These are phyloP conservation scores for Prolemur simus DNA, from an alignment of 2,113 vertebrate species.

Conservation along the genomic window DNA sequence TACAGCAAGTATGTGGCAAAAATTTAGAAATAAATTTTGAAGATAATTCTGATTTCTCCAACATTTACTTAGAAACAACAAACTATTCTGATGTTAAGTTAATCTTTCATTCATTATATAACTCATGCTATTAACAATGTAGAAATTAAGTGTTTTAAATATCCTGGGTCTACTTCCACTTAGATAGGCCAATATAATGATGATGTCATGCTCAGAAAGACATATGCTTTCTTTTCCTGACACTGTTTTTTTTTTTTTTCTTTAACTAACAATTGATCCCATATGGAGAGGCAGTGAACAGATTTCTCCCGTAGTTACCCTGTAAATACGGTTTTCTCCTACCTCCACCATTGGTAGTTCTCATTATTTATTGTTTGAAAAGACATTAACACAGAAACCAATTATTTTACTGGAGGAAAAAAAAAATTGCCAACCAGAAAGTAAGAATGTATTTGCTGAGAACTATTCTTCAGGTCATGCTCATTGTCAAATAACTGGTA, in stretches of 20 bases:
- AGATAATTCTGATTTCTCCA: not conserved
- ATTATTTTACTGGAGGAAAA: conserved; percentile 46
- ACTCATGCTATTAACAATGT: not conserved
- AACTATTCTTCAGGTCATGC: not conserved
- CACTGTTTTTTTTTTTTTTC: not conserved
- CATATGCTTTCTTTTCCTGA: not conserved
- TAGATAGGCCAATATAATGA: not conserved
- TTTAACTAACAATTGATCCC: not conserved
- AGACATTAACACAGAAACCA: conserved; percentile 43
- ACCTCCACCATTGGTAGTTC: not conserved
- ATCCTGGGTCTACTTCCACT: not conserved
- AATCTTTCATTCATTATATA: not conserved
- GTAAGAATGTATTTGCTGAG: conserved; percentile 11
- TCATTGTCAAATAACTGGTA: conserved; percentile 20
- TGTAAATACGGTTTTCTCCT: not conserved
- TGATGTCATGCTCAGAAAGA: not conserved
- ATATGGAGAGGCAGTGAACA: not conserved
- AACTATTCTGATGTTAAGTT: not conserved
- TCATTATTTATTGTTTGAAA: conserved; percentile 43
- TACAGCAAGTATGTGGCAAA: not conserved
- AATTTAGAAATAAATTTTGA: not conserved
- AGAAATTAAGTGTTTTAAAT: not conserved
- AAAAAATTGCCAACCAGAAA: not conserved
- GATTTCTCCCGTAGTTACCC: not conserved
- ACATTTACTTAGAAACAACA: not conserved